These are phyloP conservation scores for Aspidiotus rigidus DNA, from an alignment of 2,888 invertebrate species.

Conservation along the genomic window DNA sequence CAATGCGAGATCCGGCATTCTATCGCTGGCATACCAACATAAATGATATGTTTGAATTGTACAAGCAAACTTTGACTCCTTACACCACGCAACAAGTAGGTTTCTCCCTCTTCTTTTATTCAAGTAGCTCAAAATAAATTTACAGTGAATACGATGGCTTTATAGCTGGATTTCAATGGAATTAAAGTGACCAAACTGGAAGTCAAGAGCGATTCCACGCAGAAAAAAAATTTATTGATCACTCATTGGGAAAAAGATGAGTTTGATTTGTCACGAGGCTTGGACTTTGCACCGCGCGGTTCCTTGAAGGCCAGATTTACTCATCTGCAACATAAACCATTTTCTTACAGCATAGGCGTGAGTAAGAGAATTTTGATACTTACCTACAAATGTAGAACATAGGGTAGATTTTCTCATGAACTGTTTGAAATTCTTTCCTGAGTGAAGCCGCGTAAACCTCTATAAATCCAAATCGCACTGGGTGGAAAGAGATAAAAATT, in stretches of 20 bases:
- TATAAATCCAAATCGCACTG: too few species aligned
- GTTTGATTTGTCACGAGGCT: constrained; percentile 65
- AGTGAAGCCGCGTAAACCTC: too few species aligned
- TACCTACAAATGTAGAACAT: too few species aligned
- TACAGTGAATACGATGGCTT: constrained; percentile 3
- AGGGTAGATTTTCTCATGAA: too few species aligned
- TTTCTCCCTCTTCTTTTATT: not conserved
- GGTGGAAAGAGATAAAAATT: too few species aligned
- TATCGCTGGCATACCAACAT: constrained; percentile 74
- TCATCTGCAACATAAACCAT: constrained; percentile 67
- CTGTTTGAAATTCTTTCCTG: too few species aligned
- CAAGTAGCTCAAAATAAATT: not conserved
- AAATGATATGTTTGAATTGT: constrained; percentile 64
- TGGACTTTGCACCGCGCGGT: constrained; percentile 72
- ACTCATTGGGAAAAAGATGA: constrained; percentile 75
- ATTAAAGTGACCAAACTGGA: constrained; percentile 53
- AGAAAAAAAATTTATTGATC: constrained; percentile 50
- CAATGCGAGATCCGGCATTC: constrained; percentile 80
- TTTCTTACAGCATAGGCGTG: constrained; percentile 52
- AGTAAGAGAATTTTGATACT: constrained; percentile 38
- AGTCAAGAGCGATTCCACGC: constrained; percentile 47
- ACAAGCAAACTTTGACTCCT: constrained; percentile 58
- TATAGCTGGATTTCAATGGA: constrained; percentile 55
- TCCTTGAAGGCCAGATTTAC: constrained; percentile 62
- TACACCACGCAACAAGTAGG: constrained; percentile 53